Evolutionary conservation across 2,113 vertebrate genomes (phyloP).

Genomic region (Penelope pileata): DNA sequence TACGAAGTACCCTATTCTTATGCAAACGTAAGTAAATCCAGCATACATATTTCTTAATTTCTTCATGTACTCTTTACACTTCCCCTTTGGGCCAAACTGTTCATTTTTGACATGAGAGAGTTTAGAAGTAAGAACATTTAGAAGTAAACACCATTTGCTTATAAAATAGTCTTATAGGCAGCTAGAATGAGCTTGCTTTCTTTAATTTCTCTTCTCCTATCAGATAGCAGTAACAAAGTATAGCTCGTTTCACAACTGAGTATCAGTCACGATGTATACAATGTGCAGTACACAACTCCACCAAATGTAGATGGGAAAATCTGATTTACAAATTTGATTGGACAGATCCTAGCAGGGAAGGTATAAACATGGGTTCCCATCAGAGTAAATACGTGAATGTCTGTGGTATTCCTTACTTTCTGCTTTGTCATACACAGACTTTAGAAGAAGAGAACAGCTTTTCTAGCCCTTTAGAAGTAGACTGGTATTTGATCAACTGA

Average conservation of each 20-base stretch:
- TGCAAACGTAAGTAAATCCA: conserved; percentile 1
- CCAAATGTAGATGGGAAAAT: background rate
- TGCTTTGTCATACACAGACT: background rate
- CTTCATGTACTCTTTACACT: background rate
- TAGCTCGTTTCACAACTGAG: background rate
- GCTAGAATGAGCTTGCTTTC: background rate
- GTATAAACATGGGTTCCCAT: background rate
- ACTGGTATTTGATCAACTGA: background rate
- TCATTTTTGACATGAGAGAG: background rate
- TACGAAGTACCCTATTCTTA: conserved; percentile 28
- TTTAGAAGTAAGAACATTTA: background rate
- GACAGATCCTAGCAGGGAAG: background rate
- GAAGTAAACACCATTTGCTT: background rate
- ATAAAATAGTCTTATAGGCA: background rate
- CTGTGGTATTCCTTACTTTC: background rate
- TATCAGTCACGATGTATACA: background rate
- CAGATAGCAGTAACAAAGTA: background rate
- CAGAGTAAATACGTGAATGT: background rate
- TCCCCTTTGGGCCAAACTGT: conserved; percentile 3
- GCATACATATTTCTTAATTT: conserved; percentile 8
- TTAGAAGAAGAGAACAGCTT: background rate
- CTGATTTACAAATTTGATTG: background rate
- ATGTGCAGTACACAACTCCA: background rate
- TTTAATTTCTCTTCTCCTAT: background rate
- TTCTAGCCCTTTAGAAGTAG: background rate